Evolutionary conservation across 2,797 vertebrate genomes (phyloP), one percentile per base, ranked within the genome.

Genomic region (Sternarchorhynchus goeldii): DNA sequence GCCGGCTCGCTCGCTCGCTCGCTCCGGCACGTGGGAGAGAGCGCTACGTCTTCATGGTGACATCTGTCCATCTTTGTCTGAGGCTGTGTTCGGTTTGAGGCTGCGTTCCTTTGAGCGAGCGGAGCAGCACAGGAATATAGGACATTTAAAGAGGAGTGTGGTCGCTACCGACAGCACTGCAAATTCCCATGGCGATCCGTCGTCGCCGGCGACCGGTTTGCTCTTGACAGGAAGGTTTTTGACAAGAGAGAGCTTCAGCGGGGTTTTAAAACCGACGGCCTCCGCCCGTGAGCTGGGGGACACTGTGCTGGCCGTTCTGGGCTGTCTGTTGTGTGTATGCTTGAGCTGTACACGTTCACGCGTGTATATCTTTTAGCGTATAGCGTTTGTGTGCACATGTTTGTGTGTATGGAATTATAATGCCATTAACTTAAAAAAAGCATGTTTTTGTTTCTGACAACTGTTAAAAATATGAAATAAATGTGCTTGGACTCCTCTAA

Each of bases 191-290:
- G 72, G 67, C 56, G 21, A 77, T 77, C 66, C 73, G 65, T 81
- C 73, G 78, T 83, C 85, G 83, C 73, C 62, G 85, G 82, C 86
- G 84, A 86, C 84, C 73, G 73, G 70, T 85, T 86, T 82, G 81
- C 81, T 84, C 82, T 85, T 86, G 83, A 87, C 83, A 79, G 69
- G 76, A 75, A 77, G 20, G 57, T 65, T 87, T 85, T 77, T 86
- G 86, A 85, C 85, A 81, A 82, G 76, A 66, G 75, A 64, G 79
- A 68, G 75, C 69, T 50, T 55, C 25, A 58, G 79, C 58, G 76
- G 81, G 25, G 78, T 81, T 82, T 81, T 72, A 81, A 84, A 58
- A 36, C 41, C 75, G 64, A 75, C 76, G 55, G 70, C 73, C 17
- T 36, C 31, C 8, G 29, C 7, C 41, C 32, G 31, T 75, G 39